Base-by-base conservation (phyloP, 2,113 vertebrate genomes). In the Pterocles orientalis region DNA sequence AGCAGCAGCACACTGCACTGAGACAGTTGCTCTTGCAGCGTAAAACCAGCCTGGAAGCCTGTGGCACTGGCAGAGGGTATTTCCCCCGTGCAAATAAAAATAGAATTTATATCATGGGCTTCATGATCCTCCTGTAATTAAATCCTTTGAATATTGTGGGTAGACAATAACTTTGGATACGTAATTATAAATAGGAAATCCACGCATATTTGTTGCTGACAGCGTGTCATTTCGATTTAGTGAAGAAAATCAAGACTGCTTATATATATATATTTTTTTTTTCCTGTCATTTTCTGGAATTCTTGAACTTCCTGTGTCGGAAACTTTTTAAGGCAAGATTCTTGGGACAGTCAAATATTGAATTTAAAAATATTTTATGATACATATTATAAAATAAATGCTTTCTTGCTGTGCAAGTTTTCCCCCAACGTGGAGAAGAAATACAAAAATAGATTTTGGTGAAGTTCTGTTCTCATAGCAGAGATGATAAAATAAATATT, bases 1-100 rank as follows among this genome's bases (percentile, higher is more conserved):
- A 97, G 96, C 96, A 97, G 96, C 93, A 97, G 95, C 91, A 97
- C 92, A 85, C 96, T 96, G 95, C 82, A 73, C 1, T 72, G 82
- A 86, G 70, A 68, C 53, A 17, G 54, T 17, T 25, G 23, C 34
- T 58, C 76, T 72, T 29, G 48, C 1, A 85, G 65, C 82, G 4
- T 15, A 47, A 78, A 78, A 39, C 57, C 72, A 76, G 86, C 51
- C 68, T 60, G 57, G 50, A 58, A 50, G 50, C 15, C 4, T 18
- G 53, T 33, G 86, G 29, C 69, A 25, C 36, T 14, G 53, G 28
- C 6, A 23, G 65, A 50, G 29, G 57, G 2, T 17, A 7, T 7
- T 75, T n/a, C 23, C 54, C 78, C 2, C 25, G 4, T 10, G 4
- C 9, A 84, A 21, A 50, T 47, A 54, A 86, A 20, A 54, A 1